Evolutionary conservation across 2,888 invertebrate species (phyloP), one percentile per base, ranked within the genome.

Genomic region (Dryadula phaetusa): DNA sequence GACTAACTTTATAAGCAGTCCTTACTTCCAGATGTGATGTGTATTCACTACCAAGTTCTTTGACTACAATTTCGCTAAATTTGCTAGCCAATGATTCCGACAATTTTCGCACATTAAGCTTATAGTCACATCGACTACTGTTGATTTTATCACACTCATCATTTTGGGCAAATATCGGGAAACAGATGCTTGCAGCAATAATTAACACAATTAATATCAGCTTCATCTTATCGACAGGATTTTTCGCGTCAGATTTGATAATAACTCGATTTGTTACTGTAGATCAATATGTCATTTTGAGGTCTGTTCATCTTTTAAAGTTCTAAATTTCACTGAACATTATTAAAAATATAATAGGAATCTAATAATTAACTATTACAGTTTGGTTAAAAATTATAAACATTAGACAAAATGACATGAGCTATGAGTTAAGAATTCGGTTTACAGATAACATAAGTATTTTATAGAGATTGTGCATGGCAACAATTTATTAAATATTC

Each of bases 41-140:
- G 70, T 89, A 88, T 73, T 92, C 87, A 72, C 86, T 89, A 47
- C 90, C 88, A 5, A 92, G 82, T 76, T 92, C 91, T 65, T 87
- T 87, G n/a, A 84, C 78, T 28, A 89, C 82, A 64, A 90, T 85
- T 70, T 92, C 91, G 72, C 78, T 84, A 72, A 92, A 90, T 72
- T 87, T 88, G 70, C 72, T 83, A 16, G 86, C 80, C 70, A 92
- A 76, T 44, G 82, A 83, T 53, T 87, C 85, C 0, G 92, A 81
- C 74, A 92, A 76, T 70, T 82, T 83, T 18, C 82, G 82, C 66
- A 92, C 86, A 71, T 86, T 87, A 64, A 79, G 71, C 77, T 88
- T 90, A 73, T 86, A 85, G 76, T 92, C 92, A 67, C 85, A 85
- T 34, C 87, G 86, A 73, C 75, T 86, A 72, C 74, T 86, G 77